These are phyloP conservation scores for Etheostoma cragini DNA, from an alignment of 2,113 vertebrate genomes.

Conservation along the genomic window DNA sequence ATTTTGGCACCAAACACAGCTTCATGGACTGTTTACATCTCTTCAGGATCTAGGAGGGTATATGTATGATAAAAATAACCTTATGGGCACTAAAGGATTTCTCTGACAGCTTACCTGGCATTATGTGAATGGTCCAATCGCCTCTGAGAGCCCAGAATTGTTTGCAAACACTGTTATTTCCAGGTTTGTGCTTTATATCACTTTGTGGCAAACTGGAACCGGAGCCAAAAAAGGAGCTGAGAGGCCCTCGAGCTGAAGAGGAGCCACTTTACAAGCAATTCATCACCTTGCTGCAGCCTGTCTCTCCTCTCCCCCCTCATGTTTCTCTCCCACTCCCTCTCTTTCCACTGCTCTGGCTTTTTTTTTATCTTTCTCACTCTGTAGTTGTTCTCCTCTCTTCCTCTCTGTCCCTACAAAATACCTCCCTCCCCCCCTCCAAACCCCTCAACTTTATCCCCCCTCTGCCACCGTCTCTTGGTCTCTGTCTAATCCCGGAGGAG, in stretches of 20 bases:
- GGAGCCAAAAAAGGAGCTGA: constrained; percentile 47
- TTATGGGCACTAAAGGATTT: neutral
- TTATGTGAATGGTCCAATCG: constrained; percentile 16
- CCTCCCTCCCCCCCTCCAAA: neutral
- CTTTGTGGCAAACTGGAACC: constrained; percentile 30
- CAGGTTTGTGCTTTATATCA: constrained; percentile 33
- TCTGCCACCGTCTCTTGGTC: constrained; percentile 24
- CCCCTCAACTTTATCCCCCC: neutral
- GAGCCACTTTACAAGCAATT: constrained; percentile 75
- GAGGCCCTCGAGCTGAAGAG: constrained; percentile 72
- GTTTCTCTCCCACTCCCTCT: constrained; percentile 57
- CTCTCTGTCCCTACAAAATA: constrained; percentile 16
- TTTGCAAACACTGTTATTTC: constrained; percentile 39
- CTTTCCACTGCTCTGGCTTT: constrained; percentile 37
- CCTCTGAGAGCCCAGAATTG: constrained; percentile 1
- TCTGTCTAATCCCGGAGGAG: constrained; percentile 91
- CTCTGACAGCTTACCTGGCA: neutral
- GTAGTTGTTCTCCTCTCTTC: constrained; percentile 37
- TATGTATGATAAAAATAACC: neutral
- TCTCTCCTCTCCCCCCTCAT: constrained; percentile 81
- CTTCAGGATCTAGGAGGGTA: neutral
- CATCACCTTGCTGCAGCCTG: constrained; percentile 89
- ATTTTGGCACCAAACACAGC: neutral
- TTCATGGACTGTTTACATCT: too few relatives aligned
- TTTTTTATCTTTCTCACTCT: constrained; percentile 11